Conservation (phyloP, 2,797 vertebrate genomes). For the Enteromius afrohamiltoni region DNA sequence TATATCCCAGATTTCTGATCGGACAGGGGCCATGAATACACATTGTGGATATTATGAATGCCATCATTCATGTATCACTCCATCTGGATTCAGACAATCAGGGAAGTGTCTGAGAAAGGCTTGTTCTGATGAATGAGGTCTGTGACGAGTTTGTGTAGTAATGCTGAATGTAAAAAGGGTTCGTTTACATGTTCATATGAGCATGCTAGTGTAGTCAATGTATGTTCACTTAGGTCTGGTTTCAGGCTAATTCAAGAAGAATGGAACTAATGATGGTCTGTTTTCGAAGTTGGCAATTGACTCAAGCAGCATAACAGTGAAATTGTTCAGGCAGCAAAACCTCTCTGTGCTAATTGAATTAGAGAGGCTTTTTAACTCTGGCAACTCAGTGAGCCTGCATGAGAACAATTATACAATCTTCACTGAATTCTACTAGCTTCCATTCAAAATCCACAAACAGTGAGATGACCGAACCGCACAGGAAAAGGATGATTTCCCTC, state of each 20-base stretch:
- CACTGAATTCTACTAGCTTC: neutral
- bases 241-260: constrained; percentile 13
- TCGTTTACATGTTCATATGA: constrained; percentile 51
- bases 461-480: neutral
- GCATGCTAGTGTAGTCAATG: neutral
- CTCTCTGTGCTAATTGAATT: constrained; percentile 75
- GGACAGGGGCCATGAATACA: constrained; percentile 54
- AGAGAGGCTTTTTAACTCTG: constrained; percentile 54
- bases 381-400: constrained; percentile 61
- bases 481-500: neutral
- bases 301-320: constrained; percentile 56
- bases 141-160: constrained; percentile 23
- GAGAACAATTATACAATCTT: constrained; percentile 57
- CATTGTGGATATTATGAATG: constrained; percentile 59
- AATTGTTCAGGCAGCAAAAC: constrained; percentile 76
- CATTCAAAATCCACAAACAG: neutral
- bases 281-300: neutral
- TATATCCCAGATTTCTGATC: constrained; percentile 62
- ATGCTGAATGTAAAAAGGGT: constrained; percentile 8
- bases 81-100: constrained; percentile 52
- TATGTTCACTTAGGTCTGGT: neutral
- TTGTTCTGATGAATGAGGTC: constrained; percentile 41
- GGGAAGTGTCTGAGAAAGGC: constrained; percentile 43
- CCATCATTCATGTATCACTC: constrained; percentile 57
- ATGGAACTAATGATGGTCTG: neutral